Evolutionary conservation across 2,797 vertebrate species (phyloP), one percentile per base, ranked within the genome.

Genomic region (Darevskia nairensis): DNA sequence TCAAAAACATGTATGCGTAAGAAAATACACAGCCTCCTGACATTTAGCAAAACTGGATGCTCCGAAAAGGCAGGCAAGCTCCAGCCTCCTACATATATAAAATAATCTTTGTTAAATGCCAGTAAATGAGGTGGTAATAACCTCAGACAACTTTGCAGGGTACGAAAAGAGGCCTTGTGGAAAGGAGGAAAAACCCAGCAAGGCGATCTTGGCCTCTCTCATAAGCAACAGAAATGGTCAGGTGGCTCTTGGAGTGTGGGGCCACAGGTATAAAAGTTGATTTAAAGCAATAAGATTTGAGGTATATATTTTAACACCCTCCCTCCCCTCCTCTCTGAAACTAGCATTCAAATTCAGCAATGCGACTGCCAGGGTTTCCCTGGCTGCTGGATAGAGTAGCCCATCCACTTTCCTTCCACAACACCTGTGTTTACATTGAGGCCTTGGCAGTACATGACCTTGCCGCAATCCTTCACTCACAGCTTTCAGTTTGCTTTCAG

Each of bases 401-500:
- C 91, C 83, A 88, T 91, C 94, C 83, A 77, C 91, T 92, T 89
- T 94, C 95, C 96, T 96, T 95, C 96, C 96, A 95, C 94, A 96
- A 93, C 97, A 98, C 96, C 98, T 98, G 97, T 97, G 97, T 98
- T 98, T 98, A 98, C 97, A 95, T 95, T 97, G 96, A 97, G 96
- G 96, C 97, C 97, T 96, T 94, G 92, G 96, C 96, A 96, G 89
- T 82, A 72, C 86, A 80, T 85, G 95, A 94, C 93, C 94, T 95
- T 86, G 71, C 94, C 95, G 95, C 96, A 91, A 93, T 95, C 95
- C 96, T 95, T 97, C 96, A 94, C 96, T 96, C 94, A 86, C 92
- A 95, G 96, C 96, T 95, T 89, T 96, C 91, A 96, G 95, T 94
- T 94, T 95, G 95, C 93, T 96, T 93, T 97, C 96, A 96, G 96